phyloP scores from a whole-genome alignment of 2,797 vertebrate genomes.

The Melanotaenia maccullochi region DNA sequence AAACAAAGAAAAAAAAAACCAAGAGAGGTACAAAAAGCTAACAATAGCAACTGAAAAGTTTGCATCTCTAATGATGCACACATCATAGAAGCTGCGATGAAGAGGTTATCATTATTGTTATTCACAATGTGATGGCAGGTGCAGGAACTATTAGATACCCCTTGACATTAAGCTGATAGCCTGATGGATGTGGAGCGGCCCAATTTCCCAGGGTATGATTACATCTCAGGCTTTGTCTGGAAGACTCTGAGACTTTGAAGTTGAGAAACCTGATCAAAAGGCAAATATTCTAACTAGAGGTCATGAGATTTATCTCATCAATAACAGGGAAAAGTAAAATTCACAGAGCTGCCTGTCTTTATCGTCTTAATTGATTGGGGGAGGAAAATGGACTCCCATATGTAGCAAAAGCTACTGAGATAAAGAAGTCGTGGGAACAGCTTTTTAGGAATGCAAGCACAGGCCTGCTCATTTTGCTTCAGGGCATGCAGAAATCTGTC shows the following conservation, averaged over 20 bases:
- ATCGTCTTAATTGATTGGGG: slow-evolving; percentile 51
- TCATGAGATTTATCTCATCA: slow-evolving; percentile 49
- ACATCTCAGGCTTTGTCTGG: slow-evolving; percentile 46
- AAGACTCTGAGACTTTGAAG: slow-evolving; percentile 45
- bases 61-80: slow-evolving; percentile 37
- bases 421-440: slow-evolving; percentile 74
- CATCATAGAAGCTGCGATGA: slow-evolving; percentile 43
- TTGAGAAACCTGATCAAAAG: slow-evolving; percentile 52
- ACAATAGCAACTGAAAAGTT: slow-evolving; percentile 58
- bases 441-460: slow-evolving; percentile 58
- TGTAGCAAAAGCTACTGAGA: slow-evolving; percentile 35
- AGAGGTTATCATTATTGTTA: slow-evolving; percentile 61
- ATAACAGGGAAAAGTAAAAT: slow-evolving; percentile 43
- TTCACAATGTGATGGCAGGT: slow-evolving; percentile 49
- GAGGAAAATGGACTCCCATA: slow-evolving; percentile 10
- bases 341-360: slow-evolving; percentile 32
- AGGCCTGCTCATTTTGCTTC: slow-evolving; percentile 20
- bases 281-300: slow-evolving; percentile 46
- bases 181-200: slow-evolving; percentile 35
- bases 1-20: slow-evolving; percentile 21
- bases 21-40: slow-evolving; percentile 36
- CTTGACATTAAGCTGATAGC: slow-evolving; percentile 54
- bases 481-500: background rate
- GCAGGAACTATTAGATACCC: slow-evolving; percentile 29
- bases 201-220: slow-evolving; percentile 38